Evolutionary conservation across 2,113 vertebrate genomes (phyloP), one percentile per base, ranked within the genome.

Genomic region (Meriones unguiculatus): DNA sequence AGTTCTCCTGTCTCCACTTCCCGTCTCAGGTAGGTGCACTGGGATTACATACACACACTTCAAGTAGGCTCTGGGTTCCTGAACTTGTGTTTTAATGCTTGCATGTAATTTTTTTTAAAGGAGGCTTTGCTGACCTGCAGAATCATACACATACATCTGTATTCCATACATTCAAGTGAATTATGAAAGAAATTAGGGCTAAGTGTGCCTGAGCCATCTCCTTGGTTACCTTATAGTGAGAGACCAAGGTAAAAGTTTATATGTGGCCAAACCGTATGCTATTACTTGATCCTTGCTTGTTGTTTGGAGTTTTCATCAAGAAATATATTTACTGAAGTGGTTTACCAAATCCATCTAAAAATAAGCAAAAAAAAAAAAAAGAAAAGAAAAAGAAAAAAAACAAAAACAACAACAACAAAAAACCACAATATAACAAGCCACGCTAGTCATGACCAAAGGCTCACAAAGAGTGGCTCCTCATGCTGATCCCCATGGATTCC

Each of bases 321-420:
- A 97, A 93, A 85, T 77, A 95, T 20, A 81, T 73, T 77, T 95
- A 85, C 52, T 52, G 69, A 67, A 93, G 73, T 24, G 32, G 72
- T 78, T 90, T 94, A 94, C 77, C 73, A 78, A 97, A 89, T 87
- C 81, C 90, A 91, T 65, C 95, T 86, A 50, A 87, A 96, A 93
- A 59, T 72, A 38, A 85, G 59, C 11, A 35, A 80, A n/a, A 64
- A 75, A 69, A 81, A 78, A 38, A 46, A 41, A 57, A 72, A 35
- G 35, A 81, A 65, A 67, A 89, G n/a, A 41, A 2, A 96, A 69
- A 93, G 62, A 95, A 84, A 94, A 12, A 57, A 76, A 35, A 38
- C 76, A 57, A 73, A 86, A 52, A 41, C 2, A 96, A 75, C 93
- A n/a, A n/a, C n/a, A n/a, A n/a, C n/a, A n/a, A n/a, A 54, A 95